Base-by-base conservation (phyloP, 2,113 vertebrate species). In the Podarcis muralis region DNA sequence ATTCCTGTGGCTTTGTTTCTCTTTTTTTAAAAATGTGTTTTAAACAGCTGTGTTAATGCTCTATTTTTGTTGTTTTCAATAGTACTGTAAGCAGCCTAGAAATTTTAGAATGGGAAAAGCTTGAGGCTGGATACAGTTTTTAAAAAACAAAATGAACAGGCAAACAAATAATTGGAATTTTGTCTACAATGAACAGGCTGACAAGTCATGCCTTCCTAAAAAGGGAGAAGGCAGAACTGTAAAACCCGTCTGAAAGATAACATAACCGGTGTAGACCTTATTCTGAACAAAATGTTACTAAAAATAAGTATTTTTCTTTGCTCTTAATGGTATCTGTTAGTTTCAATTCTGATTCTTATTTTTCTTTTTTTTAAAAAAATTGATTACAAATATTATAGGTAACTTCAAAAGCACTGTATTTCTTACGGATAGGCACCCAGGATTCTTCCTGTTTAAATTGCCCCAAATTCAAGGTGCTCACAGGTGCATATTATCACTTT, bases 401-500 rank as follows among this genome's bases (percentile, higher is more conserved):
- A 62, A 20, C 59, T 15, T 83, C n/a, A 77, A 88, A 91, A 16
- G 43, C 16, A 25, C 37, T 71, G 35, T 23, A 7, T 35, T 65
- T 62, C 12, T 35, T 2, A 75, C 11, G 32, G 3, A 27, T 6
- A 48, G 7, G 86, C 62, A 57, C 35, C 15, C 30, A 76, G 15
- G 13, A 84, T 90, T 81, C 84, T 27, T 57, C 72, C 65, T 84
- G 59, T 76, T 83, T 93, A 77, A 86, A 3, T 53, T 25, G 3
- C 20, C 69, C 86, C 6, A 78, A 90, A 89, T 78, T 8, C 27
- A 78, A 25, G 23, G 18, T 68, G 6, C 16, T 87, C 0, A 8
- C 80, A 92, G 92, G 87, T 89, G 86, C 13, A 57, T 35, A 5
- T 92, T 81, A 71, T 85, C 3, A 87, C 20, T 88, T 77, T 94